These are phyloP conservation scores for Muntiacus muntjak DNA, from an alignment of 2,113 vertebrate species.

Conservation along the genomic window DNA sequence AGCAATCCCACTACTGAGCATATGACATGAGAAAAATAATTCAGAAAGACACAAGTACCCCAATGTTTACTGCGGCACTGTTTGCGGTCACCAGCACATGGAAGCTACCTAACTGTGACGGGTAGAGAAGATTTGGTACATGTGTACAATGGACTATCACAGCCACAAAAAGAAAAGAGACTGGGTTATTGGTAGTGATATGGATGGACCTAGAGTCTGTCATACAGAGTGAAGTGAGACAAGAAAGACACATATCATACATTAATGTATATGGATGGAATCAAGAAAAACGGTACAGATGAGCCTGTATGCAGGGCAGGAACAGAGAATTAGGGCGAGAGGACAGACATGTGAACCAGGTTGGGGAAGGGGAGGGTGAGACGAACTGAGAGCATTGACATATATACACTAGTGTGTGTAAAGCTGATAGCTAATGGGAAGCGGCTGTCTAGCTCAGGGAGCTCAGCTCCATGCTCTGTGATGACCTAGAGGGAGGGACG, in stretches of 20 bases:
- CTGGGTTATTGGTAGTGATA: not conserved
- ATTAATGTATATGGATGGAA: not conserved
- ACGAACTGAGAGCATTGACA: not conserved
- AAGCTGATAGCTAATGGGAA: not conserved
- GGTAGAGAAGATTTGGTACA: not conserved
- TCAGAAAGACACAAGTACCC: not conserved
- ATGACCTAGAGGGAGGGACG: not conserved
- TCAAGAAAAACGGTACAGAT: not conserved
- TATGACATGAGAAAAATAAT: not conserved
- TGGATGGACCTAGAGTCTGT: not conserved
- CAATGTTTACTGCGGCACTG: not conserved
- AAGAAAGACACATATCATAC: not conserved
- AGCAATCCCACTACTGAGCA: not conserved
- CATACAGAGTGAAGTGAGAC: not conserved
- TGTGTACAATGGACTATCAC: rapidly evolving
- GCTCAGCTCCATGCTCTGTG: not conserved
- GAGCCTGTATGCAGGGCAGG: not conserved
- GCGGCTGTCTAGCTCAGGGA: not conserved
- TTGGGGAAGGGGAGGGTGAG: not conserved
- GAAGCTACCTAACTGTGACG: not conserved
- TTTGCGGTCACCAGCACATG: not conserved
- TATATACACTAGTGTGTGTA: rapidly evolving
- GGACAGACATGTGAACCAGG: not conserved
- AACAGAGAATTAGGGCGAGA: rapidly evolving
- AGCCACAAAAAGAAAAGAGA: not conserved